A percentile compares a stretch with the other conserved stretches of the same genome.
phyloP scores from a whole-genome alignment of 2,797 vertebrate genomes.

The Streptopelia turtur region DNA sequence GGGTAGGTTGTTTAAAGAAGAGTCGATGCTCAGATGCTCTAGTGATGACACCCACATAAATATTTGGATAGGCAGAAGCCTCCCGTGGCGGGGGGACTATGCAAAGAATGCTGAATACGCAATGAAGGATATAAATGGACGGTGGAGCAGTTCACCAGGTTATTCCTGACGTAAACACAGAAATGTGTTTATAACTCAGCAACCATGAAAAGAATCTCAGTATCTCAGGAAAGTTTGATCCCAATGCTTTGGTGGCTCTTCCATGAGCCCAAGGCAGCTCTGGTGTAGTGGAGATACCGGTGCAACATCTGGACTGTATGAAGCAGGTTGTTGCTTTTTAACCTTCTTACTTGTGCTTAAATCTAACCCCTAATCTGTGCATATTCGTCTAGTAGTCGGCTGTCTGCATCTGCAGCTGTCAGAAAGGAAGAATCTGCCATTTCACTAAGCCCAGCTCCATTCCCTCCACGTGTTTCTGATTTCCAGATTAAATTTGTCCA shows the following conservation, averaged over 20 bases:
- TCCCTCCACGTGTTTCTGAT: not conserved
- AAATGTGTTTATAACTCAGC: not conserved
- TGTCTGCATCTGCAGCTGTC: not conserved
- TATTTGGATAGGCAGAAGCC: not conserved
- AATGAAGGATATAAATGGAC: not conserved
- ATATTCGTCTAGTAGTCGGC: rapidly evolving
- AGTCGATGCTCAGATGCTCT: not conserved
- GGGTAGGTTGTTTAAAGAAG: not conserved
- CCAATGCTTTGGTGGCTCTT: not conserved
- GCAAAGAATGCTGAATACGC: not conserved
- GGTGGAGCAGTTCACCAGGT: not conserved
- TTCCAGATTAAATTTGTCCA: not conserved
- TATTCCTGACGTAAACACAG: not conserved
- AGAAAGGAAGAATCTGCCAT: not conserved
- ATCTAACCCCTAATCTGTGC: not conserved
- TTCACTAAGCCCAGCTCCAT: not conserved
- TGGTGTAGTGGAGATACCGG: too few relatives aligned
- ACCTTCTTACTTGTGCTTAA: not conserved
- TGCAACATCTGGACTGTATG: not conserved
- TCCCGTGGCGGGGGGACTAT: not conserved
- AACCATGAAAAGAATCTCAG: not conserved
- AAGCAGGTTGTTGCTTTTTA: not conserved
- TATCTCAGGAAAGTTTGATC: not conserved
- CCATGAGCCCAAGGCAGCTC: rapidly evolving
- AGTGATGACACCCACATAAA: not conserved